Percentiles rank a stretch among this genome's conserved stretches.
These are phyloP conservation scores for Petrocephalus microphthalmus DNA, from an alignment of 2,113 vertebrate species.

Conservation along the genomic window DNA sequence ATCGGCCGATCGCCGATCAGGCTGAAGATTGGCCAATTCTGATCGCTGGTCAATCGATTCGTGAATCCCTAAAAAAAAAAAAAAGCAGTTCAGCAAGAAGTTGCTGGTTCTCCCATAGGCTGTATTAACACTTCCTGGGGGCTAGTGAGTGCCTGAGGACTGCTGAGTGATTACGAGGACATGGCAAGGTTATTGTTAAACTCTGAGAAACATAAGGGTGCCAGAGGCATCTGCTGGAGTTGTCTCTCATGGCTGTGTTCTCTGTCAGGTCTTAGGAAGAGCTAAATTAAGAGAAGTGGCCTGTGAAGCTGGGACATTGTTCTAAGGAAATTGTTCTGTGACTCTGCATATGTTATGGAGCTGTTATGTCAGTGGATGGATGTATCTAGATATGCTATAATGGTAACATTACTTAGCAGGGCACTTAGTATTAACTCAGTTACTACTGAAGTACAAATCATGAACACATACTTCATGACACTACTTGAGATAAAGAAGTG, in stretches of 20 bases:
- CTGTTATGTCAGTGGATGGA: background rate
- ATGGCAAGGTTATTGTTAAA: background rate
- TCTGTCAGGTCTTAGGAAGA: background rate
- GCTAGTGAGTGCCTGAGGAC: background rate
- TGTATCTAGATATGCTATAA: background rate
- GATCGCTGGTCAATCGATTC: too few relatives aligned
- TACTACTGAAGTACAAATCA: too few relatives aligned
- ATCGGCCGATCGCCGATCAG: too few relatives aligned
- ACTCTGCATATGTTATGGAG: background rate
- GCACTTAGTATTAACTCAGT: too few relatives aligned
- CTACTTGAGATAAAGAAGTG: too few relatives aligned
- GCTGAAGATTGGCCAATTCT: too few relatives aligned
- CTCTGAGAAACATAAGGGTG: background rate
- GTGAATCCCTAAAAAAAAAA: background rate
- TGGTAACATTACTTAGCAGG: too few relatives aligned
- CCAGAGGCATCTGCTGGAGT: background rate
- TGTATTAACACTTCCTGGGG: background rate
- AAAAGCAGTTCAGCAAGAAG: background rate
- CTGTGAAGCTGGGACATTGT: background rate
- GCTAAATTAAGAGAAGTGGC: background rate
- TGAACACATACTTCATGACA: too few relatives aligned
- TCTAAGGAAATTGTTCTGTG: background rate
- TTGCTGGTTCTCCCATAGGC: background rate
- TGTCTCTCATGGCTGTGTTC: background rate
- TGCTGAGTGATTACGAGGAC: background rate